These are phyloP conservation scores for Macropis europaea DNA, from an alignment of 2,888 invertebrate genomes.

Conservation along the genomic window DNA sequence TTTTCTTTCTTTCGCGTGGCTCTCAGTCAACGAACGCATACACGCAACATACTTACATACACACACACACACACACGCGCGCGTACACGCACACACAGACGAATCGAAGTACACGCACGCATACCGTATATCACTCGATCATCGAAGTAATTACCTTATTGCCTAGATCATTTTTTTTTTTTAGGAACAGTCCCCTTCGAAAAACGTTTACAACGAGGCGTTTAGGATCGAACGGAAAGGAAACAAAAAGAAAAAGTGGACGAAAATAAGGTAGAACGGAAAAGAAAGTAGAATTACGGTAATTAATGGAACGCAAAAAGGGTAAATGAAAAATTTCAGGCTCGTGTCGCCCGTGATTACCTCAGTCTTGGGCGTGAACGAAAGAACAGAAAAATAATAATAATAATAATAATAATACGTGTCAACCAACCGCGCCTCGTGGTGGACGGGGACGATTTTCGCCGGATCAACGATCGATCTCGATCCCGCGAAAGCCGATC, in stretches of 20 bases:
- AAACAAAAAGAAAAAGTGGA: constrained; percentile 13
- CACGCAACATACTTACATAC: neutral
- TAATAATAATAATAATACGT: neutral
- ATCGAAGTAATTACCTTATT: constrained; percentile 74
- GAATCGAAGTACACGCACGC: constrained; percentile 49
- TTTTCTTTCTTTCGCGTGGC: neutral
- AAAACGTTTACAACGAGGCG: constrained; percentile 62
- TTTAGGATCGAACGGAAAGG: constrained; percentile 36
- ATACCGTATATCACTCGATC: constrained; percentile 14
- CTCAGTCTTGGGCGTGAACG: constrained; percentile 76
- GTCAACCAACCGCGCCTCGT: constrained; percentile 32
- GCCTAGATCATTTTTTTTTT: constrained; percentile 73
- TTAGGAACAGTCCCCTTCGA: constrained; percentile 79
- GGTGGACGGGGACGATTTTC: constrained; percentile 62
- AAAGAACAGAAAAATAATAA: constrained; percentile 62
- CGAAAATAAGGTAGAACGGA: constrained; percentile 6
- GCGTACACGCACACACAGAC: constrained; percentile 17
- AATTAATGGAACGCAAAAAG: constrained; percentile 34
- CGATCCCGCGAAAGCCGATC: constrained; percentile 68
- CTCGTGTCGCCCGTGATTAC: constrained; percentile 57
- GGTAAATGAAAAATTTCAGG: constrained; percentile 29
- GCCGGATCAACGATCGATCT: constrained; percentile 60
- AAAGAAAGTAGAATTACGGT: constrained; percentile 14
- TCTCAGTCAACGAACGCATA: neutral
- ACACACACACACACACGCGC: too few species aligned